A percentile compares a stretch with the other conserved stretches of the same genome.
phyloP scores from a whole-genome alignment of 2,113 vertebrate species.

The Cathartes aura region DNA sequence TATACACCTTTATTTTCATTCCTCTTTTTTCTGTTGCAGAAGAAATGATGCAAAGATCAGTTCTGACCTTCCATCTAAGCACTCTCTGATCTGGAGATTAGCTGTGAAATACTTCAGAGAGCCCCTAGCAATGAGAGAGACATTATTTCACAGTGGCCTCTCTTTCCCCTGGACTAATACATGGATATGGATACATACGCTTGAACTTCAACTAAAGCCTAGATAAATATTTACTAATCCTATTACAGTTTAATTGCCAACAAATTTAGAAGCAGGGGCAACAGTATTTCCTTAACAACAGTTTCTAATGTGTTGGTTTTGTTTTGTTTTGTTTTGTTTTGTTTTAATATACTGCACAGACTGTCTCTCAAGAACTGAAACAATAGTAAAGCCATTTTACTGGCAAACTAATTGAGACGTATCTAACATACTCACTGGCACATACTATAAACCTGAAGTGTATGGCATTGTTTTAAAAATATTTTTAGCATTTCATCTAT shows the following conservation, averaged over 20 bases:
- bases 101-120: neutral
- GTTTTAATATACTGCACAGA: neutral
- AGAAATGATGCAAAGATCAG: neutral
- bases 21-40: neutral
- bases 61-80: neutral
- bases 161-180: neutral
- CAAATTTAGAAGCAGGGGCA: neutral
- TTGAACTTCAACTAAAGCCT: neutral
- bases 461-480: neutral
- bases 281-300: conserved; percentile 23
- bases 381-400: neutral
- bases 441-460: neutral
- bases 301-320: neutral
- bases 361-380: neutral
- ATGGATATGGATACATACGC: neutral
- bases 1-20: neutral
- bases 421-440: neutral
- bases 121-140: neutral
- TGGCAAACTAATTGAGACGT: neutral
- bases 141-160: neutral
- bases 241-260: conserved; percentile 13
- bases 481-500: neutral
- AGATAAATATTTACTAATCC: conserved; percentile 34
- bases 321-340: neutral
- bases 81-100: neutral